A percentile compares a stretch with the other conserved stretches of the same genome.
phyloP scores from a whole-genome alignment of 2,113 vertebrate species.

The Oncorhynchus gorbuscha region DNA sequence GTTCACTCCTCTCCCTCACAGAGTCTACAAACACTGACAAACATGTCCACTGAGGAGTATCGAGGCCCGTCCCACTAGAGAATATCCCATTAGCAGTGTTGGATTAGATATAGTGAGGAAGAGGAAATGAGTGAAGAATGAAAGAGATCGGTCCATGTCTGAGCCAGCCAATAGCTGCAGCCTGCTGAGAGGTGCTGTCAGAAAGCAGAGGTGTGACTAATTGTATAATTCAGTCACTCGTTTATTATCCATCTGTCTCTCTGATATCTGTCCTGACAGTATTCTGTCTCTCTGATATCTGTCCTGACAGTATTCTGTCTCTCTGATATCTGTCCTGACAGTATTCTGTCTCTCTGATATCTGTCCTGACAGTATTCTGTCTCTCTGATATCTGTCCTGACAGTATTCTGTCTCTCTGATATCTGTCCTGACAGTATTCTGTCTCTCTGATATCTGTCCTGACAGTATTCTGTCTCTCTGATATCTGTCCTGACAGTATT shows the following conservation, averaged over 20 bases:
- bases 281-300: too few species aligned
- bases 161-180: conserved; percentile 12
- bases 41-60: neutral
- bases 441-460: too few species aligned
- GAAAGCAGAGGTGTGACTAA: conserved; percentile 42
- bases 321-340: too few species aligned
- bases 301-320: too few species aligned
- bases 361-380: too few species aligned
- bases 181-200: conserved; percentile 37
- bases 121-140: neutral
- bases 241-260: conserved; percentile 52
- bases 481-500: too few species aligned
- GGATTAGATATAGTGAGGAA: neutral
- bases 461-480: too few species aligned
- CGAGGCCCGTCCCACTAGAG: neutral
- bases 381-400: too few species aligned
- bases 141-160: neutral
- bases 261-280: too few species aligned
- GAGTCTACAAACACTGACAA: neutral
- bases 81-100: neutral
- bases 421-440: too few species aligned
- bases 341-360: too few species aligned
- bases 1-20: neutral
- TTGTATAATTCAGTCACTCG: conserved; percentile 51
- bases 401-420: too few species aligned